Base-by-base conservation (phyloP, 2,797 vertebrate species). In the Scarus forsteni region DNA sequence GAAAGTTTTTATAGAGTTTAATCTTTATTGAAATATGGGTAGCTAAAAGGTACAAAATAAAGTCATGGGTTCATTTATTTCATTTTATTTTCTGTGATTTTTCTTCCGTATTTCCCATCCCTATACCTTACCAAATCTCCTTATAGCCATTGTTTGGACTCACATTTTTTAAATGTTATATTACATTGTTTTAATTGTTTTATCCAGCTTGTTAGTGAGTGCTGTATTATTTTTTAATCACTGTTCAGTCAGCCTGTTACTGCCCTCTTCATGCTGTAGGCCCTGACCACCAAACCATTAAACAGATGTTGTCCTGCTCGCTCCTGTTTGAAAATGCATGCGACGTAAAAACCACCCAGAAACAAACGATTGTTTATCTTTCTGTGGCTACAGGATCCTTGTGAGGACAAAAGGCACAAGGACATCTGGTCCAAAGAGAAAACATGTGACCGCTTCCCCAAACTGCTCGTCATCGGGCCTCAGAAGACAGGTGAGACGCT, bases 391-490 rank as follows among this genome's bases (percentile, higher is more conserved):
- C 92, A 99, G 98, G 97, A 99, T 93, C 98, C 98, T 65, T 99
- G 98, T 54, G 97, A 99, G 90, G 98, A 99, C 94, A 99, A 99
- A 91, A 95, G 98, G 42, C 98, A 99, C 94, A 99, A 99, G 93
- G 98, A 99, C 91, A 99, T 99, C 89, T 99, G 98, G 98, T 99
- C 98, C 69, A 99, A 99, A 92, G 98, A 99, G 92, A 99, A 99
- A 94, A 99, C 98, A 4, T 99, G 98, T 87, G 98, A 99, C 84
- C 95, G 97, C 63, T 99, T 99, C 88, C 98, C 98, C 50, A 99
- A 99, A 91, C 95, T 99, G 69, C 97, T 99, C 7, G 97, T 99
- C 91, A 98, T 99, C 0, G 98, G 98, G 34, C 98, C 98, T 85
- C 98, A 99, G 90, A 99, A 99, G 92, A 99, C 98, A 89, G 98